Evolutionary conservation across 2,113 vertebrate species (phyloP), one percentile per base, ranked within the genome.

Genomic region (Urocolius indicus): DNA sequence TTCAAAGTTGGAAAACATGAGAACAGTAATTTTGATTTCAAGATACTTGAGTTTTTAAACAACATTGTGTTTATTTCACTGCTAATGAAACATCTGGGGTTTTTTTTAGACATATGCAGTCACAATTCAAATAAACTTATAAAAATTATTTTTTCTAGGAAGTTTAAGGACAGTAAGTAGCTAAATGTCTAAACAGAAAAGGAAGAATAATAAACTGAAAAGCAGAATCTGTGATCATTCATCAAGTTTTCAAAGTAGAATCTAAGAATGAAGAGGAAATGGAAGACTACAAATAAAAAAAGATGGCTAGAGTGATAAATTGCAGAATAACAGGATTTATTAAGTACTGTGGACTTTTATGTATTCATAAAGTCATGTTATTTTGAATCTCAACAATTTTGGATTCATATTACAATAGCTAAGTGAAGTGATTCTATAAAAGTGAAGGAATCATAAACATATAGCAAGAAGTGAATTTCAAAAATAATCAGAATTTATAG

Each of bases 141-240:
- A 94, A 96, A 92, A 94, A 72, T 67, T 93, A 38, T 59, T 94
- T 96, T 95, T 90, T 93, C 87, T 95, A 69, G 80, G 80, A 95
- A 95, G 87, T 92, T 87, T 73, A 75, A 87, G 89, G 84, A 63
- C 88, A 73, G 82, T 43, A 93, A 91, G 49, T 97, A 94, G 83
- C 83, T 92, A 97, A 94, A 93, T 93, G 86, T 95, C 66, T 79
- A 93, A 96, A 94, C 72, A 91, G 71, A 83, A 87, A 84, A 89
- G 46, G 49, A 93, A 94, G 90, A 95, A 95, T 97, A 97, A 97
- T 96, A 96, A 96, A 88, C 94, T 69, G 79, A 90, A 93, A 96
- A 88, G 34, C 2, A 15, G 73, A 95, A 94, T 95, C 87, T 91
- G 43, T 96, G 90, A 95, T 96, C 93, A 84, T 91, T 86, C 94